phyloP scores from a whole-genome alignment of 2,113 vertebrate genomes.

The Eulemur macaco region DNA sequence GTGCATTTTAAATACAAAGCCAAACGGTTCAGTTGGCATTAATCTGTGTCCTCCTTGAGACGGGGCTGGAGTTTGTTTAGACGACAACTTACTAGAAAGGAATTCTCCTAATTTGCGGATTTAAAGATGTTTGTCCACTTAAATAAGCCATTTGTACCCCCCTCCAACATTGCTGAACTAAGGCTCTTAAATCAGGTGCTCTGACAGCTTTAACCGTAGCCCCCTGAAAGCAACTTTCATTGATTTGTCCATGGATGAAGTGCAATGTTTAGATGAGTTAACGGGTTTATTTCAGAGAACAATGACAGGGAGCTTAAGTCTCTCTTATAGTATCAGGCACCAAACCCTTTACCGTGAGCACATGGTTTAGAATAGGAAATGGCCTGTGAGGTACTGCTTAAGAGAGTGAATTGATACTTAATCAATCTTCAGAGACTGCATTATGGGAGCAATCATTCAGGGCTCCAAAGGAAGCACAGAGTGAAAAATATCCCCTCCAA shows the following conservation, averaged over 20 bases:
- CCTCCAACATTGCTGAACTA: neutral
- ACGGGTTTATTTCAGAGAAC: constrained; percentile 13
- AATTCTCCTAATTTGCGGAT: constrained; percentile 58
- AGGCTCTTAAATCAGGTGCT: neutral
- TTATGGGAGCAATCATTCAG: constrained; percentile 2
- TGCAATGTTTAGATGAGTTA: neutral
- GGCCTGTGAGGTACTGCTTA: constrained; percentile 26
- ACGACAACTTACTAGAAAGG: neutral
- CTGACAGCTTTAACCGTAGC: neutral
- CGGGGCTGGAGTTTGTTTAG: constrained; percentile 19
- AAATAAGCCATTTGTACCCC: constrained; percentile 33
- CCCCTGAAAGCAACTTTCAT: constrained; percentile 38
- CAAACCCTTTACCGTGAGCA: neutral
- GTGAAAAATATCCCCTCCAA: neutral
- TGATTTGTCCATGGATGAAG: constrained; percentile 36
- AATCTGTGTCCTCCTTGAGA: constrained; percentile 69
- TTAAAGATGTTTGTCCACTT: constrained; percentile 48
- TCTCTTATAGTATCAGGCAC: neutral
- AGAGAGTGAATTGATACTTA: constrained; percentile 12
- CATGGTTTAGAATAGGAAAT: neutral
- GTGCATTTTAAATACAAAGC: constrained; percentile 73
- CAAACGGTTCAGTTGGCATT: constrained; percentile 19
- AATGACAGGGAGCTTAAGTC: neutral
- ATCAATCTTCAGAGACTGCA: constrained; percentile 44
- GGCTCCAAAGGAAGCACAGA: neutral